These are phyloP conservation scores for Schizopygopsis pylzovi DNA, from an alignment of 2,797 vertebrate genomes.

Conservation along the genomic window DNA sequence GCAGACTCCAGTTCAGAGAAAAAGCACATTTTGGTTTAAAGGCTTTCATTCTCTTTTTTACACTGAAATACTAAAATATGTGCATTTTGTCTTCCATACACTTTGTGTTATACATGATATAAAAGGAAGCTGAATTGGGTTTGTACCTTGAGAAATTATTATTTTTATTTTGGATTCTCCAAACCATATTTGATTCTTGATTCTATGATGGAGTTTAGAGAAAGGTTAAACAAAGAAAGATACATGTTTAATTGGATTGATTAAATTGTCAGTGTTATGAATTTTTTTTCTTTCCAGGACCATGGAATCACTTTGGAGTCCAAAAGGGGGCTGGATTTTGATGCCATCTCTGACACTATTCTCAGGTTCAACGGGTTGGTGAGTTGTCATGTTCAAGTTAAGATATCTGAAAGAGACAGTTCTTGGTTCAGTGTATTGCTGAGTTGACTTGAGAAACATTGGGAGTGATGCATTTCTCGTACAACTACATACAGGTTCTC, in stretches of 20 bases:
- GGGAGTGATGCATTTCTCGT: not conserved
- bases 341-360: not conserved
- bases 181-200: constrained; percentile 3
- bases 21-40: constrained; percentile 50
- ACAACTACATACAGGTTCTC: not conserved
- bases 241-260: not conserved
- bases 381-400: not conserved
- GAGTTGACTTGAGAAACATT: too few species aligned
- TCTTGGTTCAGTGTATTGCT: not conserved
- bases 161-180: not conserved
- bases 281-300: not conserved
- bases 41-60: constrained; percentile 42
- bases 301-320: not conserved
- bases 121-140: not conserved
- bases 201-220: not conserved
- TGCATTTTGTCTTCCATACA: not conserved
- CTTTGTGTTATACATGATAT: not conserved
- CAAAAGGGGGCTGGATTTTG: not conserved
- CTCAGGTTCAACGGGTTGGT: not conserved
- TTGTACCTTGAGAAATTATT: not conserved
- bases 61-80: constrained; percentile 8
- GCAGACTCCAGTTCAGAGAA: constrained; percentile 52
- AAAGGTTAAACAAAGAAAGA: not conserved
- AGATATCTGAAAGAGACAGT: not conserved
- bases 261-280: not conserved